phyloP scores from a whole-genome alignment of 2,888 invertebrate species.

The Drosophila melanosoma region DNA sequence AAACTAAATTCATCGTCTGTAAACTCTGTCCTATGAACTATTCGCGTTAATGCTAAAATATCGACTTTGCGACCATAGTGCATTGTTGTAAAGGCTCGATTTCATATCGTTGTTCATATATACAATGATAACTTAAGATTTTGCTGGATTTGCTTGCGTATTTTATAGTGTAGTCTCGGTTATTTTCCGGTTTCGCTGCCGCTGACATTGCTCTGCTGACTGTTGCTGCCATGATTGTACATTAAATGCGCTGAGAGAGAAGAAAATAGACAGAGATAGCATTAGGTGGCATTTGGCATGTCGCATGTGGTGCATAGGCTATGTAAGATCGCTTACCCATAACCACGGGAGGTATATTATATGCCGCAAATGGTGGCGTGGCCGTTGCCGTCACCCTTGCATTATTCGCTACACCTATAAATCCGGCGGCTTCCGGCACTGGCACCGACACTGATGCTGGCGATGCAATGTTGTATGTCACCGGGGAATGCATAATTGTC shows the following conservation, averaged over 20 bases:
- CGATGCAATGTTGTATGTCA: conserved; percentile 37
- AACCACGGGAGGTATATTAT: conserved; percentile 62
- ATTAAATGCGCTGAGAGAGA: conserved; percentile 62
- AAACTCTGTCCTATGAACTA: background rate
- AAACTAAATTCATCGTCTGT: background rate
- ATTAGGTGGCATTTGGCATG: conserved; percentile 6
- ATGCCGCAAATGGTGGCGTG: conserved; percentile 52
- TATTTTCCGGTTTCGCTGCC: conserved; percentile 64
- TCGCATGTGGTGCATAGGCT: background rate
- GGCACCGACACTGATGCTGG: conserved; percentile 33
- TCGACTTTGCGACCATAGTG: background rate
- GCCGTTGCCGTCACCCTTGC: conserved; percentile 36
- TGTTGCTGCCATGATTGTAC: conserved; percentile 65
- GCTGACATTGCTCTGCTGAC: conserved; percentile 62
- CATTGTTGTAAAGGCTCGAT: background rate
- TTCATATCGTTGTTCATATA: background rate
- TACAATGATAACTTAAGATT: conserved; percentile 7
- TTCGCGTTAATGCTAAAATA: background rate
- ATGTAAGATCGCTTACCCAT: conserved; percentile 48
- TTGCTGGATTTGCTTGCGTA: conserved; percentile 1
- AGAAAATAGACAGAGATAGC: conserved; percentile 8
- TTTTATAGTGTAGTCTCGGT: conserved; percentile 35
- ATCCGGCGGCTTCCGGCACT: conserved; percentile 36
- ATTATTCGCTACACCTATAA: conserved; percentile 22
- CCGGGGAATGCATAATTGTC: conserved; percentile 36